These are phyloP conservation scores for Melanerpes formicivorus DNA, from an alignment of 2,113 vertebrate species.

Conservation along the genomic window DNA sequence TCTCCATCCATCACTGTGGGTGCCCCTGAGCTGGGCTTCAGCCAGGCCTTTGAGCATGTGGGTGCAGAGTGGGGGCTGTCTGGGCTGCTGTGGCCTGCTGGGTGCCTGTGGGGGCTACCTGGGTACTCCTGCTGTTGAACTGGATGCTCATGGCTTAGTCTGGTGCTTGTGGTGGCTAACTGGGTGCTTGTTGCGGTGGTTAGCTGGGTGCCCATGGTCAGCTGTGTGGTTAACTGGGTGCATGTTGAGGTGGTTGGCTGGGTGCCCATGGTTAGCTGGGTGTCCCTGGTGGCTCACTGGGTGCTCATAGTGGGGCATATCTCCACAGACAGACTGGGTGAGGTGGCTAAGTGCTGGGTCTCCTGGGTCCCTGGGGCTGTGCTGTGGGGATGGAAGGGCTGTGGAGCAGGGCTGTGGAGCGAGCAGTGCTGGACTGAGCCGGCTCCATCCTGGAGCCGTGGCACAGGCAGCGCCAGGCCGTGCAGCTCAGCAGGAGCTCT, in stretches of 20 bases:
- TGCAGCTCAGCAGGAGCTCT: too few species aligned
- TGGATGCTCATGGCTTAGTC: not conserved
- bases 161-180: not conserved
- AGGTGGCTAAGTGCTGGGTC: not conserved
- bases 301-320: too few species aligned
- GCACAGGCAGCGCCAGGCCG: not conserved
- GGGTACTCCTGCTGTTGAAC: too few species aligned
- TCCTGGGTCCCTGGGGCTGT: not conserved
- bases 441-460: not conserved
- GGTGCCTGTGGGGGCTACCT: too few species aligned
- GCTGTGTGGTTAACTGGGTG: too few species aligned
- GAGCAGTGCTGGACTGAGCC: rapidly evolving
- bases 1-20: rapidly evolving
- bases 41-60: rapidly evolving
- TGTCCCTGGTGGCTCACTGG: too few species aligned
- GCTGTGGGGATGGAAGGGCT: rapidly evolving
- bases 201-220: too few species aligned
- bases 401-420: not conserved
- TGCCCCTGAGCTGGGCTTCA: not conserved
- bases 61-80: not conserved
- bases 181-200: too few species aligned
- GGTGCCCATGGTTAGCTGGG: too few species aligned
- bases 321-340: too few species aligned
- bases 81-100: too few species aligned
- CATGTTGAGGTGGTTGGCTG: not conserved